Conservation (phyloP, 2,113 vertebrate genomes). For the Neofelis nebulosa region DNA sequence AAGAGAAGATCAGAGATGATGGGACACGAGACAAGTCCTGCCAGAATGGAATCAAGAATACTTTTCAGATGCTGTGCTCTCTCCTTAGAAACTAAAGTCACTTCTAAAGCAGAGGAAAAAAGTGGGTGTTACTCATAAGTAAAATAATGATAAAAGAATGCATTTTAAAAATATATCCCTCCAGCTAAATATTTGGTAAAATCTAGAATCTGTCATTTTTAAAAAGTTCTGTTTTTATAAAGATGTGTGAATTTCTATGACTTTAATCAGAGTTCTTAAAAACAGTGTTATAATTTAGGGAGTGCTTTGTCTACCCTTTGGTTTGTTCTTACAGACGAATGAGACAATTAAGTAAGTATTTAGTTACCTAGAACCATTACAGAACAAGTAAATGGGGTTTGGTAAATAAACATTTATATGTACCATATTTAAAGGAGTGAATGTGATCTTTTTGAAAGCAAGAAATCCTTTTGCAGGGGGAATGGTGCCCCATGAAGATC, state of each 20-base stretch:
- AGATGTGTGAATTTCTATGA: background rate
- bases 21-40: background rate
- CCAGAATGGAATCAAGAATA: background rate
- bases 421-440: background rate
- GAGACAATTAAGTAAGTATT: background rate
- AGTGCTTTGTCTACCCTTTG: background rate
- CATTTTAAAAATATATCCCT: background rate
- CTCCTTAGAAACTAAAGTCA: background rate
- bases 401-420: background rate
- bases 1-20: background rate
- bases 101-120: background rate
- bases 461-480: background rate
- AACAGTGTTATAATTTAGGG: background rate
- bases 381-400: background rate
- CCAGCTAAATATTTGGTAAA: background rate
- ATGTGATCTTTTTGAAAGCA: background rate
- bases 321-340: background rate
- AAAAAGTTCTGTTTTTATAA: background rate
- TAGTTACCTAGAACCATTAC: background rate
- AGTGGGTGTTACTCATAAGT: background rate
- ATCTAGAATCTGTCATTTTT: background rate
- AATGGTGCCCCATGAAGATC: background rate
- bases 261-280: background rate
- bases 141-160: background rate
- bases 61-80: background rate